Conservation (phyloP, 2,888 invertebrate species). For the Eupithecia vulgata region DNA sequence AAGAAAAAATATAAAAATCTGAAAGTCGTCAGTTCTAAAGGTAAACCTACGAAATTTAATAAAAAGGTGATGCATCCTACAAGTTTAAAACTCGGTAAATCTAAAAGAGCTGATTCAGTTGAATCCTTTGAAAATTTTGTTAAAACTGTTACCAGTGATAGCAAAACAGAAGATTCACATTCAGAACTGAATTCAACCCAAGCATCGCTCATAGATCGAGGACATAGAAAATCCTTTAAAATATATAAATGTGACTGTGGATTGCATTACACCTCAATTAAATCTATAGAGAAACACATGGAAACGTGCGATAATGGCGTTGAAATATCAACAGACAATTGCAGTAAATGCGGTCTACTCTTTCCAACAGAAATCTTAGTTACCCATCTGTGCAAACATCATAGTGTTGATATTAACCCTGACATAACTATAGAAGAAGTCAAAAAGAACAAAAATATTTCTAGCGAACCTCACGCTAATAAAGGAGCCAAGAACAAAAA, state of each 20-base stretch:
- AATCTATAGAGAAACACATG: constrained; percentile 49
- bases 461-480: background rate
- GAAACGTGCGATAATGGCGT: constrained; percentile 36
- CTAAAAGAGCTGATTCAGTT: background rate
- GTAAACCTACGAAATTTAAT: background rate
- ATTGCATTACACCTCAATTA: constrained; percentile 52
- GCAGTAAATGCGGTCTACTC: constrained; percentile 54
- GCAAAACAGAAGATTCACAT: background rate
- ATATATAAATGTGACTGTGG: constrained; percentile 56
- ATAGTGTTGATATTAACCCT: constrained; percentile 42
- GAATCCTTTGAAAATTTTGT: constrained; percentile 11
- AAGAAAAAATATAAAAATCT: background rate
- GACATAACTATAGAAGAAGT: constrained; percentile 32
- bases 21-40: background rate
- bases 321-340: constrained; percentile 49
- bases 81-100: background rate
- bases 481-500: background rate
- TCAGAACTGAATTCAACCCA: background rate
- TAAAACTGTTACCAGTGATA: constrained; percentile 8
- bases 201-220: background rate
- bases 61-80: background rate
- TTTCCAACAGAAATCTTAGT: constrained; percentile 56
- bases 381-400: constrained; percentile 56
- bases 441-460: background rate
- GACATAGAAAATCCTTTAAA: constrained; percentile 16